Evolutionary conservation across 2,888 invertebrate genomes (phyloP).

Genomic region (Epirrhoe tristata): DNA sequence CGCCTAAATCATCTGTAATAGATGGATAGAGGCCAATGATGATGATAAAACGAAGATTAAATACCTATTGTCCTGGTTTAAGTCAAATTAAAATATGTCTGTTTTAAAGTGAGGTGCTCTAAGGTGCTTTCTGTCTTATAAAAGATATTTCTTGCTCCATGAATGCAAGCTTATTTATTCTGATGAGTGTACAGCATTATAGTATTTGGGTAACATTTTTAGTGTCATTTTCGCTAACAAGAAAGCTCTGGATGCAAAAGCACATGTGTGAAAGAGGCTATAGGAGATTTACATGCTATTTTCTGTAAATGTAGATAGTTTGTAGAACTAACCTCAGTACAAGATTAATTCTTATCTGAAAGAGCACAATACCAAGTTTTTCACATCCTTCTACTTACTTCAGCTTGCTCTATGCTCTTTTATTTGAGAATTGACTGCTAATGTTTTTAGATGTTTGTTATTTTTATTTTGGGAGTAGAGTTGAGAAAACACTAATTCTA

Average conservation of each 20-base stretch:
- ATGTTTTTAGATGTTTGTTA: slow-evolving; percentile 31
- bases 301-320: slow-evolving; percentile 4
- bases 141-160: neutral
- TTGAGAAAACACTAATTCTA: slow-evolving; percentile 9
- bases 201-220: neutral
- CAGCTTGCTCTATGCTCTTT: slow-evolving; percentile 2
- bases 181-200: neutral
- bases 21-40: no score
- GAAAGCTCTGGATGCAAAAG: neutral
- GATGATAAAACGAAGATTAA: no score
- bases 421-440: slow-evolving; percentile 10
- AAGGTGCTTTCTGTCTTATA: neutral
- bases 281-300: neutral
- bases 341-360: slow-evolving; percentile 9
- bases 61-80: neutral
- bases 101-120: neutral
- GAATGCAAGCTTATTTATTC: neutral
- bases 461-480: slow-evolving; percentile 15
- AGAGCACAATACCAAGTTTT: neutral
- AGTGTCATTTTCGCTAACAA: neutral
- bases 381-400: neutral
- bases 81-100: neutral
- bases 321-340: slow-evolving; percentile 4
- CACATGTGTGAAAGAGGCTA: neutral
- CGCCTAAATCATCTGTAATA: no score